phyloP scores from a whole-genome alignment of 2,888 invertebrate genomes.

The Drosophila kuntzei region DNA sequence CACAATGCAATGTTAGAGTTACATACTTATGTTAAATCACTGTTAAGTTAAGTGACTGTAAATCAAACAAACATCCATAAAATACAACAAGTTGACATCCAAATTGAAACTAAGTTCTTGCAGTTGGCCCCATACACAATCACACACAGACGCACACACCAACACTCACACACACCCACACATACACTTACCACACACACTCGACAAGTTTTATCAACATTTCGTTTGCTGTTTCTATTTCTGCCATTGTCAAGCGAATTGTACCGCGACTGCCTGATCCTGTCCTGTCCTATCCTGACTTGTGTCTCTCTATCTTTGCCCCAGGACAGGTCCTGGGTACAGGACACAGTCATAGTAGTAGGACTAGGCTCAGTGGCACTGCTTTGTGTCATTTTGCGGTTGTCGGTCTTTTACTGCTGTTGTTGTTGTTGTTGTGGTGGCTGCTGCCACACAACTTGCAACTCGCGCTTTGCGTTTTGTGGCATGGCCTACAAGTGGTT shows the following conservation, averaged over 20 bases:
- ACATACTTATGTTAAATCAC: constrained; percentile 24
- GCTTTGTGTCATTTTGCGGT: constrained; percentile 72
- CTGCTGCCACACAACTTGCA: constrained; percentile 44
- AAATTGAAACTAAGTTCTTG: constrained; percentile 36
- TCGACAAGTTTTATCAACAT: constrained; percentile 60
- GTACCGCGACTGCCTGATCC: constrained; percentile 55
- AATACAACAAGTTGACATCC: constrained; percentile 36
- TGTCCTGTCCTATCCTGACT: constrained; percentile 33
- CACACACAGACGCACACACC: not conserved
- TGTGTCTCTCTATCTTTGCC: constrained; percentile 40
- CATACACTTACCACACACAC: constrained; percentile 18
- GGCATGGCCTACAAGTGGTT: constrained; percentile 77
- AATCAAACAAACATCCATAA: constrained; percentile 9
- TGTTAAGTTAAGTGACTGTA: constrained; percentile 27
- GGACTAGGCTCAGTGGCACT: constrained; percentile 38
- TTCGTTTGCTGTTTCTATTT: constrained; percentile 50
- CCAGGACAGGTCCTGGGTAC: constrained; percentile 23
- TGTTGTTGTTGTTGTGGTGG: constrained; percentile 23
- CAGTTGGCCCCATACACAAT: constrained; percentile 28
- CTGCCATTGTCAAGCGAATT: constrained; percentile 30
- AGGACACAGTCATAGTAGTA: constrained; percentile 2
- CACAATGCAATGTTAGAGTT: constrained; percentile 18
- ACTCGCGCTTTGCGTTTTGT: constrained; percentile 57
- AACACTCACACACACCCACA: not conserved
- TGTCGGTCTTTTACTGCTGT: constrained; percentile 25